phyloP scores from a whole-genome alignment of 2,888 invertebrate species.

The Cerastis rubricosa region DNA sequence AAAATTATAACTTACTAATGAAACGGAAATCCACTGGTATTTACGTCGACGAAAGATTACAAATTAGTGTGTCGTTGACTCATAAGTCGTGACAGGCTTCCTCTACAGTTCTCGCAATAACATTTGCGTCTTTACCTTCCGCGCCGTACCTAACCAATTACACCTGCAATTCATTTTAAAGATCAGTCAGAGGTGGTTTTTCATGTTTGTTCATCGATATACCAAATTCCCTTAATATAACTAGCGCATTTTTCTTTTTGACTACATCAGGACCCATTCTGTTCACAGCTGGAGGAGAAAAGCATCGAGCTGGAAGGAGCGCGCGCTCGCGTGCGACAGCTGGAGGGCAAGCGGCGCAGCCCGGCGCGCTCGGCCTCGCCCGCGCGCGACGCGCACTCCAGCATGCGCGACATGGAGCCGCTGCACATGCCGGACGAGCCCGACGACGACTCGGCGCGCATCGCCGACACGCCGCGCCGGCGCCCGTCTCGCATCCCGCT shows the following conservation, averaged over 20 bases:
- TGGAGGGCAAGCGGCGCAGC: slow-evolving; percentile 88
- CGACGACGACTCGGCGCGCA: slow-evolving; percentile 93
- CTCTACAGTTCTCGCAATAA: slow-evolving; percentile 30
- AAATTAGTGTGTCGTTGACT: slow-evolving; percentile 41
- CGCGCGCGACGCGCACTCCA: slow-evolving; percentile 71
- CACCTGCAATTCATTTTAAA: neutral
- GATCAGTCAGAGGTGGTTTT: neutral
- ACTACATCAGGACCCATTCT: slow-evolving; percentile 1
- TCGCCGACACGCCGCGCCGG: slow-evolving; percentile 92
- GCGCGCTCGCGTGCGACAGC: slow-evolving; percentile 93
- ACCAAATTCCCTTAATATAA: neutral
- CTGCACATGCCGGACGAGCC: slow-evolving; percentile 86
- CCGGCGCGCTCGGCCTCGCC: slow-evolving; percentile 70
- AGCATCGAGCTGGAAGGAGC: slow-evolving; percentile 96
- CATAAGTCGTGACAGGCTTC: slow-evolving; percentile 34
- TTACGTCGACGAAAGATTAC: slow-evolving; percentile 18
- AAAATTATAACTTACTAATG: slow-evolving; percentile 43
- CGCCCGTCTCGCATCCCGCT: slow-evolving; percentile 86
- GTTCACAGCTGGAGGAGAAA: slow-evolving; percentile 94
- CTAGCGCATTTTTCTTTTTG: neutral
- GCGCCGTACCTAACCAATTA: slow-evolving; percentile 11
- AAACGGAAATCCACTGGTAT: slow-evolving; percentile 25
- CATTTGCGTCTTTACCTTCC: slow-evolving; percentile 5
- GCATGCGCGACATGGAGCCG: slow-evolving; percentile 88
- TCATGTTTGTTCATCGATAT: slow-evolving; percentile 5